These are phyloP conservation scores for Malurus melanocephalus DNA, from an alignment of 2,113 vertebrate species.

Conservation along the genomic window DNA sequence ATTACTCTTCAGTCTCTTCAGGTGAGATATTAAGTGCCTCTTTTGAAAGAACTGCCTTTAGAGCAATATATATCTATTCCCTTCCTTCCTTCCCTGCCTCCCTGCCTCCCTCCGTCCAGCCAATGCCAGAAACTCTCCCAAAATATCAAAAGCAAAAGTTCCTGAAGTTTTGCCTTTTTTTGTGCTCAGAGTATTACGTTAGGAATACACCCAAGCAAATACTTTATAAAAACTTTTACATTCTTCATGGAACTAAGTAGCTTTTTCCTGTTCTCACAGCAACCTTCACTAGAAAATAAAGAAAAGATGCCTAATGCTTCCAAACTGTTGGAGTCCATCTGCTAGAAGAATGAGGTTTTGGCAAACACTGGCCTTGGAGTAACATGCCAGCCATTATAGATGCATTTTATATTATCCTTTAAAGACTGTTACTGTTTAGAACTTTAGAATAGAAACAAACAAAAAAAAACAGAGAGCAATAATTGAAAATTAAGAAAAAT, in stretches of 20 bases:
- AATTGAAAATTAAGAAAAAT: background rate
- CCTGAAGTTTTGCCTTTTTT: background rate
- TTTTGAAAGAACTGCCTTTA: background rate
- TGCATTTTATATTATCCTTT: background rate
- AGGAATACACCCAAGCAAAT: background rate
- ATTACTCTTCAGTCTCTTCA: background rate
- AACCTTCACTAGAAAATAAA: background rate
- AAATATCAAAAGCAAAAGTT: background rate
- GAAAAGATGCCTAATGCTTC: background rate
- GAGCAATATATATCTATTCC: background rate
- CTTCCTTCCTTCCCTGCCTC: background rate
- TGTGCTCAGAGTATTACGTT: background rate
- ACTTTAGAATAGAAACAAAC: background rate
- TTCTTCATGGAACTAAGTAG: background rate
- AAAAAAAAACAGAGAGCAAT: background rate
- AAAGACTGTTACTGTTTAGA: background rate
- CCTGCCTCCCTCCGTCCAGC: background rate
- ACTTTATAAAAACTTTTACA: background rate
- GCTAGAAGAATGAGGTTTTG: background rate
- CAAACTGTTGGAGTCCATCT: background rate
- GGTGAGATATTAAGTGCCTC: background rate
- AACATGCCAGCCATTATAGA: background rate
- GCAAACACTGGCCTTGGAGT: background rate
- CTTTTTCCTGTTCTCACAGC: background rate
- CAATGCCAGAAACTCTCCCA: background rate